phyloP scores from a whole-genome alignment of 2,113 vertebrate genomes.

The Sander lucioperca region DNA sequence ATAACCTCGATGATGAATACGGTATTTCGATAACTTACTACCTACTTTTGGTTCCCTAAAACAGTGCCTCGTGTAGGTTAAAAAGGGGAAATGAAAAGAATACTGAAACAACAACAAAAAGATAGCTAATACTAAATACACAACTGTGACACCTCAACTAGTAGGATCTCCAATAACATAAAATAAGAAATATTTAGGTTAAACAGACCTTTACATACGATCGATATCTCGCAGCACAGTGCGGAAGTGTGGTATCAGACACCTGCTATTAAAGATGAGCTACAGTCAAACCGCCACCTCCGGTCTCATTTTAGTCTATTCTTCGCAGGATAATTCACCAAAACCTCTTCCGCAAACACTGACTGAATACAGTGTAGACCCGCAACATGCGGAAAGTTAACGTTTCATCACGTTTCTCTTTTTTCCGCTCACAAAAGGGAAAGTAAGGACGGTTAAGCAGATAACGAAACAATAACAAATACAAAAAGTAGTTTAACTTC shows the following conservation, averaged over 20 bases:
- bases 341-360: not conserved
- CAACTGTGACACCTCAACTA: not conserved
- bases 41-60: slow-evolving; percentile 43
- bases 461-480: not conserved
- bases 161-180: not conserved
- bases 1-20: slow-evolving; percentile 20
- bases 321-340: not conserved
- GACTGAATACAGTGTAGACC: not conserved
- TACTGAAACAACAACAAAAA: not conserved
- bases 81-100: not conserved
- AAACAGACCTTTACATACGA: not conserved
- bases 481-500: not conserved
- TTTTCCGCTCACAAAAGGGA: slow-evolving; percentile 2
- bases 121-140: not conserved
- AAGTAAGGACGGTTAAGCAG: not conserved
- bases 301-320: not conserved
- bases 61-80: not conserved
- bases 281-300: slow-evolving; percentile 13
- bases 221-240: slow-evolving; percentile 28
- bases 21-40: slow-evolving; percentile 6
- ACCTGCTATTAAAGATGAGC: slow-evolving; percentile 73
- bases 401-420: slow-evolving; percentile 39
- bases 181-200: not conserved
- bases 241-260: slow-evolving; percentile 74
- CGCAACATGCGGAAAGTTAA: not conserved